phyloP scores from a whole-genome alignment of 2,113 vertebrate genomes.

The Girardinichthys multiradiatus region DNA sequence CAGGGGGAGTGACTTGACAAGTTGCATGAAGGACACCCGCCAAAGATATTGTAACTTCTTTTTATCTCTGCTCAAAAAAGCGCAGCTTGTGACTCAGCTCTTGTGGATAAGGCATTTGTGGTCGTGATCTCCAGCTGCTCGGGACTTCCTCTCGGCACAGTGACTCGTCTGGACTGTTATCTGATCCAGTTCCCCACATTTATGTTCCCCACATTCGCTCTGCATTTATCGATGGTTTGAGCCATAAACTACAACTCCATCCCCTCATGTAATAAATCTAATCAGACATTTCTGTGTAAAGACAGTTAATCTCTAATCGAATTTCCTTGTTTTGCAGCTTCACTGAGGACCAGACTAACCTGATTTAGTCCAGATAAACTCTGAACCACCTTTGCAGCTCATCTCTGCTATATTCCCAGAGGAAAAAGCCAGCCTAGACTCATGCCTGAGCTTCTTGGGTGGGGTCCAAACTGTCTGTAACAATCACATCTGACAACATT shows the following conservation, averaged over 20 bases:
- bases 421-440: constrained; percentile 27
- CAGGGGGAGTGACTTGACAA: neutral
- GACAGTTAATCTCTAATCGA: neutral
- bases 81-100: constrained; percentile 8
- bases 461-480: constrained; percentile 54
- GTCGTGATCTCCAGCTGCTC: constrained; percentile 47
- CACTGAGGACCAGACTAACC: constrained; percentile 1
- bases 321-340: neutral
- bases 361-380: constrained; percentile 8
- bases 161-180: constrained; percentile 15
- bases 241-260: neutral
- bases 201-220: neutral
- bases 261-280: neutral
- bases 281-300: neutral
- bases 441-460: constrained; percentile 44
- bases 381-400: constrained; percentile 10
- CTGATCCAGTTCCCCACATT: neutral
- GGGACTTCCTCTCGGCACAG: constrained; percentile 52
- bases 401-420: constrained; percentile 36
- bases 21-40: neutral
- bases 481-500: constrained; percentile 40
- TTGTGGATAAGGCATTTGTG: constrained; percentile 13
- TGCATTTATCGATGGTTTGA: neutral
- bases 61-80: constrained; percentile 9
- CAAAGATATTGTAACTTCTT: neutral